Evolutionary conservation across 2,113 vertebrate species (phyloP), one percentile per base, ranked within the genome.

Genomic region (Hippocampus mohnikei): DNA sequence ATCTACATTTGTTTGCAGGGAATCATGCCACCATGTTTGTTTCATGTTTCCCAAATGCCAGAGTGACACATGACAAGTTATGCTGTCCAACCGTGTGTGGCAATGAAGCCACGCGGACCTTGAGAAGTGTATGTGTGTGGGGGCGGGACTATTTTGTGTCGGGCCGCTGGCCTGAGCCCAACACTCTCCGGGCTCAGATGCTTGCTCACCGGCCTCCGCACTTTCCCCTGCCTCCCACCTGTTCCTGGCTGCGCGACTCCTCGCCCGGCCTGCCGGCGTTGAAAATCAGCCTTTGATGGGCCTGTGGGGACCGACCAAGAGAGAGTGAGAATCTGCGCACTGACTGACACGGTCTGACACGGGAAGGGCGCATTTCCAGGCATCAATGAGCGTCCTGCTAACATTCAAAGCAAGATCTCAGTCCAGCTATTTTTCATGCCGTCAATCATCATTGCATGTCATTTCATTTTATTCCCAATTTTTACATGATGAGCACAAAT

Each of bases 261-360:
- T 73, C 23, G 77, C 77, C 82, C 84, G 86, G 91, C 87, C 90
- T 76, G 89, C 88, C 88, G 78, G 93, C 88, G 80, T 69, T 90
- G 92, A 91, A 90, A 93, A 93, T 90, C 80, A 81, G 81, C 88
- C 92, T 93, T 93, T 85, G 94, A 94, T 94, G 93, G 91, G 89
- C 88, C 89, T 81, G 63, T 80, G 81, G 81, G 77, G 83, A 84
- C 75, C 61, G 76, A 79, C 62, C 74, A 78, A 77, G 81, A 76
- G 53, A 66, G 75, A 10, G 69, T 79, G 55, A 40, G 21, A 69
- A 69, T 62, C 66, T 74, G 55, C 81, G 77, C 72, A 46, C 66
- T 85, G 86, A 85, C 70, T 87, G 86, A 88, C 85, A 70, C 80
- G 81, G 74, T 85, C 68, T 83, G 84, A 90, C 87, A 84, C 82